phyloP scores from a whole-genome alignment of 2,113 vertebrate genomes.

The Syrrhaptes paradoxus region DNA sequence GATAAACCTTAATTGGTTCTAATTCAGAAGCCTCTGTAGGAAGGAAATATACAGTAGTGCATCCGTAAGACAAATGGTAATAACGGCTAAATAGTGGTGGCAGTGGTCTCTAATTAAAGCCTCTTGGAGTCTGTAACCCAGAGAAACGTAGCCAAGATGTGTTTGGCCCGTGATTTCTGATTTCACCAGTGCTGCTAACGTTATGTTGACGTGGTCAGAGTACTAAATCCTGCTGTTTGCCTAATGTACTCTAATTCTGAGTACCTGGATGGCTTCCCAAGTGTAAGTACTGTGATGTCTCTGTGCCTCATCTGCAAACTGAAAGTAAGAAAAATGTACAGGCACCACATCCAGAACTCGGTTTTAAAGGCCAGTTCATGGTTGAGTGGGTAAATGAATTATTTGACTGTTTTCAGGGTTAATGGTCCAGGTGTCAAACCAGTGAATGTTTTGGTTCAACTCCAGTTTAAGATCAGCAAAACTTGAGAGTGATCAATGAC shows the following conservation, averaged over 20 bases:
- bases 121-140: not conserved
- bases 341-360: not conserved
- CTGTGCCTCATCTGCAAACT: not conserved
- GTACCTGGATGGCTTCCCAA: not conserved
- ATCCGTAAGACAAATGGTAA: not conserved
- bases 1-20: not conserved
- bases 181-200: not conserved
- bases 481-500: not conserved
- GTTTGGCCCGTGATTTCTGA: not conserved
- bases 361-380: not conserved
- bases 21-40: not conserved
- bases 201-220: not conserved
- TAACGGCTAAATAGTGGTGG: not conserved
- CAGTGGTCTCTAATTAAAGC: not conserved
- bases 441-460: not conserved
- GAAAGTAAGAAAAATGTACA: not conserved
- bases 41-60: not conserved
- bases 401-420: not conserved
- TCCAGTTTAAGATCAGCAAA: not conserved
- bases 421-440: not conserved
- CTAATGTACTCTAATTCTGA: not conserved
- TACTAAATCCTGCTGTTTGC: not conserved
- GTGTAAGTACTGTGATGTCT: not conserved
- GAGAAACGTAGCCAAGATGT: not conserved
- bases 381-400: not conserved